Percentiles rank a stretch among this genome's conserved stretches.
Conservation (phyloP, 2,888 invertebrate species). For the Lysandra coridon region DNA sequence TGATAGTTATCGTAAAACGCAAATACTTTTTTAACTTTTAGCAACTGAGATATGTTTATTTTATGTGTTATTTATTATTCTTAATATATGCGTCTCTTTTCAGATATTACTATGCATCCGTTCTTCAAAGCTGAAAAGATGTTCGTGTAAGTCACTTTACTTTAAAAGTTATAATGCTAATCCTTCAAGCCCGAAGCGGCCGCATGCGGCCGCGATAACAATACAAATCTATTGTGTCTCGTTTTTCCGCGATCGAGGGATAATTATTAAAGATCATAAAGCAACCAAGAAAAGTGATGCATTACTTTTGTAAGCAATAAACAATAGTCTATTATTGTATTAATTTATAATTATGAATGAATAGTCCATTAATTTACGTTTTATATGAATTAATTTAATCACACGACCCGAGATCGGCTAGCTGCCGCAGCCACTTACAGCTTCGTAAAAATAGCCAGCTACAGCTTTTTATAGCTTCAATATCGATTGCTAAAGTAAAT, state of each 20-base stretch:
- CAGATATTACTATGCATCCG: not conserved
- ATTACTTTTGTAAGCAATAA: not conserved
- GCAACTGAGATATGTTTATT: not conserved
- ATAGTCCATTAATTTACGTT: no score
- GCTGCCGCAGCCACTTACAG: constrained; percentile 7
- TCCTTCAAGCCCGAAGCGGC: no score
- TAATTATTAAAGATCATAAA: not conserved
- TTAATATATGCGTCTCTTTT: not conserved
- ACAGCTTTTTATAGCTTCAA: not conserved
- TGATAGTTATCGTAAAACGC: no score
- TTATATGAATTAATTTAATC: not conserved
- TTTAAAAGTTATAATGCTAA: not conserved
- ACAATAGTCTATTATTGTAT: no score
- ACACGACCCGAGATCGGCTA: not conserved
- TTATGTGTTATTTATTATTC: not conserved
- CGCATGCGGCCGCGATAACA: no score
- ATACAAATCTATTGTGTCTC: no score
- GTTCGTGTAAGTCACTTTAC: not conserved
- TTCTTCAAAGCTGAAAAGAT: not conserved
- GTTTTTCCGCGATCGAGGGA: no score
- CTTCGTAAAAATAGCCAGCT: not conserved
- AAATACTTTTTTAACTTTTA: not conserved
- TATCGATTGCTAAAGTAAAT: not conserved
- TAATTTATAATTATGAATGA: no score
- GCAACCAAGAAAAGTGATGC: not conserved